Evolutionary conservation across 1,140 invertebrate genomes (phyloP).

Genomic region (Cryptotermes secundus): DNA sequence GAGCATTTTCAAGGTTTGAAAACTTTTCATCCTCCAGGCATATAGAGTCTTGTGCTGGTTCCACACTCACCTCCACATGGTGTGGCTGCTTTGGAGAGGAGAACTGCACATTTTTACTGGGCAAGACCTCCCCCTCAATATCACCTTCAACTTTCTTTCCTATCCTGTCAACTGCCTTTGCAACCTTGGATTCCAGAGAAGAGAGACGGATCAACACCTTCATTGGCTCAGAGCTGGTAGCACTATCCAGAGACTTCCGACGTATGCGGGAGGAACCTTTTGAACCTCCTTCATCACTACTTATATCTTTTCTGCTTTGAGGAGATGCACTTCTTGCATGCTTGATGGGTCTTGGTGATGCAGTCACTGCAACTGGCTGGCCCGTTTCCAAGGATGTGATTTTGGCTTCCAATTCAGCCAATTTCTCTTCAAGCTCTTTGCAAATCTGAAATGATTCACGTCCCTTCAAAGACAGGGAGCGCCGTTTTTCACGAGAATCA

Average conservation of each 20-base stretch:
- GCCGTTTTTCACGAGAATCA: constrained; percentile 73
- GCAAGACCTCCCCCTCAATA: background rate
- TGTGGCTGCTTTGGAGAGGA: background rate
- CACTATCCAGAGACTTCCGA: constrained; percentile 73
- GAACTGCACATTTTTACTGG: background rate
- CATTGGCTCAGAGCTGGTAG: constrained; percentile 73
- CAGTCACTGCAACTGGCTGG: constrained; percentile 35
- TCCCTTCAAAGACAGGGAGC: constrained; percentile 79
- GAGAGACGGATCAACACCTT: constrained; percentile 72
- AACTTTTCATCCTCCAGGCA: background rate
- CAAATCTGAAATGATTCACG: constrained; percentile 74
- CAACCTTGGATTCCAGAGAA: constrained; percentile 71
- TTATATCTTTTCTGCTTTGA: constrained; percentile 19
- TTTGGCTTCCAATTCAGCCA: constrained; percentile 75
- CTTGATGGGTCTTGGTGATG: background rate
- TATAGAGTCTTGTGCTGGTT: background rate
- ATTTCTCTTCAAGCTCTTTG: constrained; percentile 80
- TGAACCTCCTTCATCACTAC: background rate
- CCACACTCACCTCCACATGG: constrained; percentile 6
- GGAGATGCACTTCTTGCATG: constrained; percentile 28
- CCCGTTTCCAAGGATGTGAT: constrained; percentile 63
- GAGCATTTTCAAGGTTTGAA: background rate
- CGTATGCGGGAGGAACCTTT: constrained; percentile 45
- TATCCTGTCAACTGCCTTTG: constrained; percentile 51
- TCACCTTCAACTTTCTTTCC: constrained; percentile 32